Evolutionary conservation across 2,888 invertebrate species (phyloP).

Genomic region (Phaonia tiefii): DNA sequence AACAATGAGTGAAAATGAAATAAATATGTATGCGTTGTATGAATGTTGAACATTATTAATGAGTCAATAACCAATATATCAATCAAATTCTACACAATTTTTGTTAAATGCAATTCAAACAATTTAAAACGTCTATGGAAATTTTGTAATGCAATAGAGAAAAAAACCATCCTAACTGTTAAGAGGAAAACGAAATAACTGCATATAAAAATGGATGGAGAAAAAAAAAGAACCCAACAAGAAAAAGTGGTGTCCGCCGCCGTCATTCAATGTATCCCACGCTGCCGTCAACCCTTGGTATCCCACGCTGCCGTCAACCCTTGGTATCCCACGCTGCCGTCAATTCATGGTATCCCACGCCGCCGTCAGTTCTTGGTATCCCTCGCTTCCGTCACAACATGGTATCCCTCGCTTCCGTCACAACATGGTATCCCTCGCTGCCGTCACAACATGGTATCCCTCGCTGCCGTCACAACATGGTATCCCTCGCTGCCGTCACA

Average conservation of each 20-base stretch:
- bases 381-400: conserved; percentile 69
- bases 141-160: background rate
- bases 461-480: conserved; percentile 67
- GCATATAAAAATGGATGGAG: conserved; percentile 39
- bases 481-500: conserved; percentile 74
- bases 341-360: conserved; percentile 68
- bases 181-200: background rate
- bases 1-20: conserved; percentile 30
- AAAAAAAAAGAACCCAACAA: conserved; percentile 43
- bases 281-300: conserved; percentile 67
- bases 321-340: conserved; percentile 61
- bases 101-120: background rate
- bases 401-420: conserved; percentile 73
- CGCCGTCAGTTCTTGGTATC: conserved; percentile 69
- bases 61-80: conserved; percentile 5
- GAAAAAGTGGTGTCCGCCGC: conserved; percentile 56
- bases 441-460: conserved; percentile 68
- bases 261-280: conserved; percentile 69
- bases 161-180: conserved; percentile 57
- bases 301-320: conserved; percentile 68
- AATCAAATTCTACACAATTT: conserved; percentile 58
- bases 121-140: background rate
- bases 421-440: conserved; percentile 67
- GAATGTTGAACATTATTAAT: conserved; percentile 1
- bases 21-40: background rate